Percentiles rank a stretch among this genome's conserved stretches.
phyloP scores from a whole-genome alignment of 2,888 invertebrate species.

The Aproaerema taeniolella region DNA sequence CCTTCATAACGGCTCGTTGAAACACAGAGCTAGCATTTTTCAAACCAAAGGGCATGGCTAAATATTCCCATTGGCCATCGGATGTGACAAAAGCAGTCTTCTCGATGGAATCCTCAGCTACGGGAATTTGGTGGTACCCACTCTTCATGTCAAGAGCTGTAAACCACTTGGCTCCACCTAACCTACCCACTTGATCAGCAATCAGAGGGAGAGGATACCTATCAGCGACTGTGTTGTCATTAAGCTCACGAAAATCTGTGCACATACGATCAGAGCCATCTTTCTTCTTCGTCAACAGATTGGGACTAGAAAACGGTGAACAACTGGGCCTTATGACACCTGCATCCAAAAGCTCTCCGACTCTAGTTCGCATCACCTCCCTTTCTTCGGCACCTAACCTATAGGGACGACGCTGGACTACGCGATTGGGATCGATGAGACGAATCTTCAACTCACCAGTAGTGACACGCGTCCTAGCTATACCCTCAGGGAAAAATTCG shows the following conservation, averaged over 20 bases:
- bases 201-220: conserved; percentile 18
- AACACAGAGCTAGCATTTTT: conserved; percentile 17
- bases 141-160: conserved; percentile 13
- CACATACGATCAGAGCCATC: conserved; percentile 17
- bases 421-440: conserved; percentile 3
- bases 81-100: conserved; percentile 13
- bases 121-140: no score
- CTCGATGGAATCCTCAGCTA: conserved; percentile 14
- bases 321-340: conserved; percentile 14
- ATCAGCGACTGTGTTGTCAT: conserved; percentile 16
- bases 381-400: conserved; percentile 11
- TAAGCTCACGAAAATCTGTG: conserved; percentile 19
- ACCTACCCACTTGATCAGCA: no score
- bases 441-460: conserved; percentile 17
- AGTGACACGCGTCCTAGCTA: conserved; percentile 12
- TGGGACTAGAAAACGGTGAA: conserved; percentile 18
- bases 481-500: conserved; percentile 15
- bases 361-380: conserved; percentile 1
- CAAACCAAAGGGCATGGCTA: no score
- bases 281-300: conserved; percentile 16
- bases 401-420: conserved; percentile 18
- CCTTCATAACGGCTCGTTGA: conserved; percentile 20
- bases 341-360: neutral
- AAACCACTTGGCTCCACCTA: conserved; percentile 14
- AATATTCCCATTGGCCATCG: conserved; percentile 6